Evolutionary conservation across 2,113 vertebrate genomes (phyloP), one percentile per base, ranked within the genome.

Genomic region (Elgaria multicarinata): DNA sequence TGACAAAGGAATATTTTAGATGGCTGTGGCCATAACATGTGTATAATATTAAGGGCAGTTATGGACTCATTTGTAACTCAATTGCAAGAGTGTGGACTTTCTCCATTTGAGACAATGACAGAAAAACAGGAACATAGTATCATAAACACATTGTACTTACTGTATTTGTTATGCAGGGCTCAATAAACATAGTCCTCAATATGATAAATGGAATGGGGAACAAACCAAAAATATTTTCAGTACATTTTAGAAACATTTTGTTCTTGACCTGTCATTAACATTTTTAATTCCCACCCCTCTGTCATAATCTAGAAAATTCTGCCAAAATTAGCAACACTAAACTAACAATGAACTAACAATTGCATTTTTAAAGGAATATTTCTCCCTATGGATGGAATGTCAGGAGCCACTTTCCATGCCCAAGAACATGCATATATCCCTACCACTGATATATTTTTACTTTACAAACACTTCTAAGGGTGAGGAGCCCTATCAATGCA

Each of bases 1-100:
- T 33, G 44, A 18, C 18, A 89, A 79, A 78, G 85, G 92, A 89
- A 83, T 83, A 92, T 89, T 93, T 90, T 58, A 84, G 2, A 13
- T 42, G 46, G 82, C 88, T 86, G 90, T 86, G 36, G 33, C 53
- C 62, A 87, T 79, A 53, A 31, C 16, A 33, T 42, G 26, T 42
- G 3, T 36, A 53, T 55, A 44, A 46, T 31, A 50, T 20, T 71
- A 80, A 80, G 16, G 36, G 18, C 9, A 66, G 42, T 16, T 31
- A 58, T 58, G 13, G 1, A 42, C 28, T 42, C 33, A 88, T 46
- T 72, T 82, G 16, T 82, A 74, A 44, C 71, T 81, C 7, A 72
- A 16, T 81, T 72, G 9, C 20, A 44, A 62, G 33, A 3, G 74
- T 66, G 22, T 50, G 64, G 64, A 77, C 53, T n/a, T 88, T 87